phyloP scores from a whole-genome alignment of 2,888 invertebrate genomes.

The Epistrophe grossulariae region DNA sequence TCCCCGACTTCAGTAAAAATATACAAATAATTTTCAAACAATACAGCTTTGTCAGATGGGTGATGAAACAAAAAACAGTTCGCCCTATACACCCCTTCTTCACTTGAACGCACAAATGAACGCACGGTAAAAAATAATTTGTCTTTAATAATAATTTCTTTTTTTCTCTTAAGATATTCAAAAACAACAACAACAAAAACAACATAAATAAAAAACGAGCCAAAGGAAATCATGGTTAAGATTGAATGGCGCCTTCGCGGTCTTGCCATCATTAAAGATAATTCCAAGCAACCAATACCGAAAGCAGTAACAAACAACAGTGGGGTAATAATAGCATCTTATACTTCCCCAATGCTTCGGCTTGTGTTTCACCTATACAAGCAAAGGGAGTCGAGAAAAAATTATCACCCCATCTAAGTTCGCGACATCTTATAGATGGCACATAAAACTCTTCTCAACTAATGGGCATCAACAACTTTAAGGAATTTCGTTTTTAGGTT shows the following conservation, averaged over 20 bases:
- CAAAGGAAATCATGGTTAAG: constrained; percentile 71
- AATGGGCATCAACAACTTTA: constrained; percentile 75
- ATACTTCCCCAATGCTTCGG: constrained; percentile 41
- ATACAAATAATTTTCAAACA: constrained; percentile 1
- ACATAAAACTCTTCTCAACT: constrained; percentile 73
- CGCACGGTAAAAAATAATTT: constrained; percentile 67
- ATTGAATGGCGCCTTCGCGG: constrained; percentile 75
- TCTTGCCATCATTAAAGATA: constrained; percentile 75
- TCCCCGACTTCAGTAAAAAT: background rate
- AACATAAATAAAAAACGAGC: constrained; percentile 42
- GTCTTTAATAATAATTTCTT: constrained; percentile 69
- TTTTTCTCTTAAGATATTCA: constrained; percentile 13
- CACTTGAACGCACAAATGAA: constrained; percentile 69
- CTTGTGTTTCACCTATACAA: constrained; percentile 63
- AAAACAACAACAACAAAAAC: constrained; percentile 10
- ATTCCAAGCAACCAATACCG: constrained; percentile 67
- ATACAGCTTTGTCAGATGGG: background rate
- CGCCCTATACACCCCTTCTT: constrained; percentile 60
- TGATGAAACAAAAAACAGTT: constrained; percentile 62
- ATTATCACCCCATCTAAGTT: constrained; percentile 67
- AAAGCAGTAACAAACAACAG: constrained; percentile 65
- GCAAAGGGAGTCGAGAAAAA: constrained; percentile 37
- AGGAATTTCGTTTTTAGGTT: constrained; percentile 34
- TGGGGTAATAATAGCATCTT: constrained; percentile 34
- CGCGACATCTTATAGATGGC: constrained; percentile 69